A percentile compares a stretch with the other conserved stretches of the same genome.
Evolutionary conservation across 2,888 invertebrate genomes (phyloP).

Genomic region (Caenorhabditis drosophilae): DNA sequence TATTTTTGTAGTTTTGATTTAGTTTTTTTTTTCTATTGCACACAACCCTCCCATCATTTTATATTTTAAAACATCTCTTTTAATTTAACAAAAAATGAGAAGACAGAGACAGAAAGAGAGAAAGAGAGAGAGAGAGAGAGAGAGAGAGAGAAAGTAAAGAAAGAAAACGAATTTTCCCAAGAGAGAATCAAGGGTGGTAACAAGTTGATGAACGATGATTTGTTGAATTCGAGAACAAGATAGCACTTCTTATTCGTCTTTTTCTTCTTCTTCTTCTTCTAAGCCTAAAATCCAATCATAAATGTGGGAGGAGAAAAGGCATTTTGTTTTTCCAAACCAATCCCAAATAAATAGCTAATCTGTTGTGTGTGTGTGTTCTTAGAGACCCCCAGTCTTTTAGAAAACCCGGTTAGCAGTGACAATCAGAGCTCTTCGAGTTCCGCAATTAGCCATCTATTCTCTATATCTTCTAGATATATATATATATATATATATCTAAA

Average conservation of each 20-base stretch:
- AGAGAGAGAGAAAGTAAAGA: too few relatives aligned
- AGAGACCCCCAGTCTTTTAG: not conserved
- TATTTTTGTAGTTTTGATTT: slow-evolving; percentile 5
- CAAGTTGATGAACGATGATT: slow-evolving; percentile 23
- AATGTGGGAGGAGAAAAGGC: too few relatives aligned
- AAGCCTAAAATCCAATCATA: slow-evolving; percentile 1
- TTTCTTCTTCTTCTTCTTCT: not conserved
- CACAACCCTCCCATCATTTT: too few relatives aligned
- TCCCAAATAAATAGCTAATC: slow-evolving; percentile 24
- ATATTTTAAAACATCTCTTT: too few relatives aligned
- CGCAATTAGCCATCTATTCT: slow-evolving; percentile 42
- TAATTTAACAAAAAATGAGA: too few relatives aligned
- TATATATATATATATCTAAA: too few relatives aligned
- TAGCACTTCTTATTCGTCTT: not conserved
- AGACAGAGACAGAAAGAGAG: too few relatives aligned
- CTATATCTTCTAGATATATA: not conserved
- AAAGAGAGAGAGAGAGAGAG: too few relatives aligned
- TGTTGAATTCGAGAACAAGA: not conserved
- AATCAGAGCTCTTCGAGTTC: too few relatives aligned
- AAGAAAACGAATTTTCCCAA: too few relatives aligned
- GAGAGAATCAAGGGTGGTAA: slow-evolving; percentile 11
- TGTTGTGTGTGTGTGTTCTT: slow-evolving; percentile 7
- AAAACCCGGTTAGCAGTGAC: not conserved
- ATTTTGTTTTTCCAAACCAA: not conserved
- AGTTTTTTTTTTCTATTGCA: slow-evolving; percentile 16